Conservation (phyloP, 2,888 invertebrate species). For the Drosophila lacicola region DNA sequence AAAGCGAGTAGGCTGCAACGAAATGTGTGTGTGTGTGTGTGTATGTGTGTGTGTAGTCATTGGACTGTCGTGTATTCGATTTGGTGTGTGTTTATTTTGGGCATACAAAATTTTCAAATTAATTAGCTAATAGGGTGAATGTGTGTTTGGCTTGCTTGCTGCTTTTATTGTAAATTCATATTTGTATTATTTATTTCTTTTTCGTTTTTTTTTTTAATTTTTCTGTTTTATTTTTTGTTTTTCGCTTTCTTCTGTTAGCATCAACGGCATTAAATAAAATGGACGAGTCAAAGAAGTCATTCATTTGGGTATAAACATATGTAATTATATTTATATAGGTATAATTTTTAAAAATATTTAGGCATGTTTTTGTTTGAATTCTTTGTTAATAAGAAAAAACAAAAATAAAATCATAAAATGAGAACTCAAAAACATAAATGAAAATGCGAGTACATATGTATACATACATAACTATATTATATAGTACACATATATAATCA, state of each 20-base stretch:
- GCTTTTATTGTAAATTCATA: slow-evolving; percentile 54
- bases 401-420: slow-evolving; percentile 32
- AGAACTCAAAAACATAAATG: slow-evolving; percentile 23
- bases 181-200: slow-evolving; percentile 42
- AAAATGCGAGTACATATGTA: slow-evolving; percentile 6
- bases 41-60: slow-evolving; percentile 5
- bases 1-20: slow-evolving; percentile 25
- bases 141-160: slow-evolving; percentile 60
- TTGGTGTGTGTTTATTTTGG: slow-evolving; percentile 24
- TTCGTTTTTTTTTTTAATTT: slow-evolving; percentile 16
- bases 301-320: slow-evolving; percentile 75
- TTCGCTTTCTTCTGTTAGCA: slow-evolving; percentile 81
- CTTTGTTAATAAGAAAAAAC: slow-evolving; percentile 30
- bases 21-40: slow-evolving; percentile 9
- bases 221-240: slow-evolving; percentile 40
- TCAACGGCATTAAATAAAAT: slow-evolving; percentile 84
- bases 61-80: slow-evolving; percentile 22
- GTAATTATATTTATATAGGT: slow-evolving; percentile 63
- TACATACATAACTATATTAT: slow-evolving; percentile 21
- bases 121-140: slow-evolving; percentile 23
- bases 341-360: slow-evolving; percentile 53
- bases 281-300: slow-evolving; percentile 85
- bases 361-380: slow-evolving; percentile 48
- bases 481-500: slow-evolving; percentile 22
- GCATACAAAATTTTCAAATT: slow-evolving; percentile 38